A percentile compares a stretch with the other conserved stretches of the same genome.
Evolutionary conservation across 1,140 invertebrate genomes (phyloP).

Genomic region (Anastrepha ludens): DNA sequence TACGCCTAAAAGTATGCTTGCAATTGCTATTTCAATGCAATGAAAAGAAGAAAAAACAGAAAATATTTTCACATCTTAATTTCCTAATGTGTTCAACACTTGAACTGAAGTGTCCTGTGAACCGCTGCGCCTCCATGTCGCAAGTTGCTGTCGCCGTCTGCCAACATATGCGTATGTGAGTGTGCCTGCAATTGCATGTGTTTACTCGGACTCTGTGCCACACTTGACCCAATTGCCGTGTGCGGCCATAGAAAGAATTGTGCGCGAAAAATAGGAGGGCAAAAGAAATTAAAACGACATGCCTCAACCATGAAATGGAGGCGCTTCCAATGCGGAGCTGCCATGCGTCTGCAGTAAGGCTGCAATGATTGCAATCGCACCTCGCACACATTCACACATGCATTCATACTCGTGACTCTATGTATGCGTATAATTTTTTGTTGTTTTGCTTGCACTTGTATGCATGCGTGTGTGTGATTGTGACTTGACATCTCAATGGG

Average conservation of each 20-base stretch:
- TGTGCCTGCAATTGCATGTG: background rate
- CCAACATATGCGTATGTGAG: background rate
- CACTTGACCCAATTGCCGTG: constrained; percentile 37
- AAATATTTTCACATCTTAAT: constrained; percentile 25
- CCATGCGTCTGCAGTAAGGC: constrained; percentile 11
- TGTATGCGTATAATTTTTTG: background rate
- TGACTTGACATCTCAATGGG: background rate
- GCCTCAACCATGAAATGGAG: background rate
- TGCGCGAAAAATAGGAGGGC: background rate
- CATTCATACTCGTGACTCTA: background rate
- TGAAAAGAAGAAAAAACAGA: background rate
- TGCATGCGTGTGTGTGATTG: too few relatives aligned
- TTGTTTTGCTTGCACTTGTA: background rate
- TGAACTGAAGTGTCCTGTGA: background rate
- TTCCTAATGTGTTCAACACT: constrained; percentile 22
- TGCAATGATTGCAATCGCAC: constrained; percentile 21
- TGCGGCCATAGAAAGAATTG: background rate
- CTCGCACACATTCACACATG: background rate
- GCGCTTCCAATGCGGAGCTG: background rate
- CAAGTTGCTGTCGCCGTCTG: background rate
- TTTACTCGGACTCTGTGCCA: constrained; percentile 33
- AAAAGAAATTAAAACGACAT: background rate
- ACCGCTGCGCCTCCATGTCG: background rate
- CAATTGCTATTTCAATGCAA: background rate
- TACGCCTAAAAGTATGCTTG: constrained; percentile 2